Percentiles rank a stretch among this genome's conserved stretches.
phyloP scores from a whole-genome alignment of 1,140 invertebrate species.

The Drosophila kohkoa region DNA sequence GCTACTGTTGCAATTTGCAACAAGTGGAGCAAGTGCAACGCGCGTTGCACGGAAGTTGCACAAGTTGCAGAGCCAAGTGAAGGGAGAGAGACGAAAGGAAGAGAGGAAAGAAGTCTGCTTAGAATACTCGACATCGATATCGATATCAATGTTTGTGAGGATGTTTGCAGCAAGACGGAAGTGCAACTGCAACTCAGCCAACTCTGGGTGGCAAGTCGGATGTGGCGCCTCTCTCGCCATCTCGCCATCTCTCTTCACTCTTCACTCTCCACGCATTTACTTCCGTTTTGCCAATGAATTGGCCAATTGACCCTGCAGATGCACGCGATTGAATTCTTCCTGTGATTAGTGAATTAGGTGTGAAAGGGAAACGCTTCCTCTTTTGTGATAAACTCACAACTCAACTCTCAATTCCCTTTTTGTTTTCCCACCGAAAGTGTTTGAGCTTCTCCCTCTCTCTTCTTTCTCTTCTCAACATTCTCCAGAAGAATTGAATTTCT shows the following conservation, averaged over 20 bases:
- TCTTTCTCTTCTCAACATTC: neutral
- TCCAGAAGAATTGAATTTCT: neutral
- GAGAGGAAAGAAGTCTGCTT: neutral
- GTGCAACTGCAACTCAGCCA: neutral
- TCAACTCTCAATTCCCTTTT: slow-evolving; percentile 9
- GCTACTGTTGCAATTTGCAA: slow-evolving; percentile 27
- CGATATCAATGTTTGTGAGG: neutral
- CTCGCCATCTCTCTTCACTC: neutral
- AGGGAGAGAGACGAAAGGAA: no score
- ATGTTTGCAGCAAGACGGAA: slow-evolving; percentile 3
- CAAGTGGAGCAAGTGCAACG: slow-evolving; percentile 43
- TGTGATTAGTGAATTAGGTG: slow-evolving; percentile 31
- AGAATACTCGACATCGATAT: neutral
- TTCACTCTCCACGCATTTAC: neutral
- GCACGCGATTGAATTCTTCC: slow-evolving; percentile 37
- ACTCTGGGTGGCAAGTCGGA: slow-evolving; percentile 20
- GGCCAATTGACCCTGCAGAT: slow-evolving; percentile 1
- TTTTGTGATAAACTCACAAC: neutral
- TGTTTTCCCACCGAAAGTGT: slow-evolving; percentile 18
- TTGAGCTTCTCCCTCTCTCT: neutral
- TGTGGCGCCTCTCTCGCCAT: slow-evolving; percentile 5
- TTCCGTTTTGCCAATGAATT: slow-evolving; percentile 32
- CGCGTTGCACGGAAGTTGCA: slow-evolving; percentile 50
- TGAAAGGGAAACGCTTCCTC: slow-evolving; percentile 46
- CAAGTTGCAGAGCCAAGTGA: neutral